These are phyloP conservation scores for Malacoctenus gilli DNA, from an alignment of 2,797 vertebrate species.

Conservation along the genomic window DNA sequence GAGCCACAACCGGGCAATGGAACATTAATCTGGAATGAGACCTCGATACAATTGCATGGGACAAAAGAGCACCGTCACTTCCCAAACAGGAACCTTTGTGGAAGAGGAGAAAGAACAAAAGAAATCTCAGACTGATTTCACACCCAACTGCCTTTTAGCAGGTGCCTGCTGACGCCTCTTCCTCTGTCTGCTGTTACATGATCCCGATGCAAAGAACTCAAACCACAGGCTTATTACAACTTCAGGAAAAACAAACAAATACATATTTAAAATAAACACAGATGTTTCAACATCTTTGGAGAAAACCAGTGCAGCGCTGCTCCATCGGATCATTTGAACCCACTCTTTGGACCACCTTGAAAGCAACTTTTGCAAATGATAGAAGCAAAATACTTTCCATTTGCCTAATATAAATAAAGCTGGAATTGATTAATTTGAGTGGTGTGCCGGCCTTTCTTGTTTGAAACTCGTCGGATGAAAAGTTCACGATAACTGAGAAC, in stretches of 20 bases:
- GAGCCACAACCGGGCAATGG: slow-evolving; percentile 51
- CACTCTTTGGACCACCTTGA: slow-evolving; percentile 71
- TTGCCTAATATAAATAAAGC: slow-evolving; percentile 66
- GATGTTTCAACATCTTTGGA: slow-evolving; percentile 55
- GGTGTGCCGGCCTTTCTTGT: slow-evolving; percentile 52
- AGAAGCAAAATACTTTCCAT: slow-evolving; percentile 67
- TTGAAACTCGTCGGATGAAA: slow-evolving; percentile 51
- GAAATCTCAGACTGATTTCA: no score
- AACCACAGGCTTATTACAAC: no score
- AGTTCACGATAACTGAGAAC: slow-evolving; percentile 52
- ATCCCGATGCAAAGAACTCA: slow-evolving; percentile 55
- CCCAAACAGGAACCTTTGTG: slow-evolving; percentile 69
- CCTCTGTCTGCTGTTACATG: slow-evolving; percentile 62
- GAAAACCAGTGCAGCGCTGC: slow-evolving; percentile 38
- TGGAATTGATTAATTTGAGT: slow-evolving; percentile 60
- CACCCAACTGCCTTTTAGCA: slow-evolving; percentile 46
- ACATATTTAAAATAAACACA: no score
- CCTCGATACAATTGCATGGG: slow-evolving; percentile 62
- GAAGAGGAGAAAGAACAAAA: slow-evolving; percentile 47
- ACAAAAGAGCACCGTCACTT: slow-evolving; percentile 67
- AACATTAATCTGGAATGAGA: slow-evolving; percentile 69
- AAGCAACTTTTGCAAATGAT: slow-evolving; percentile 69
- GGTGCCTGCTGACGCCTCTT: slow-evolving; percentile 37
- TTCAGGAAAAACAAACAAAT: no score
- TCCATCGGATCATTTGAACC: slow-evolving; percentile 57